Evolutionary conservation across 2,113 vertebrate species (phyloP), one percentile per base, ranked within the genome.

Genomic region (Brachyistius frenatus): DNA sequence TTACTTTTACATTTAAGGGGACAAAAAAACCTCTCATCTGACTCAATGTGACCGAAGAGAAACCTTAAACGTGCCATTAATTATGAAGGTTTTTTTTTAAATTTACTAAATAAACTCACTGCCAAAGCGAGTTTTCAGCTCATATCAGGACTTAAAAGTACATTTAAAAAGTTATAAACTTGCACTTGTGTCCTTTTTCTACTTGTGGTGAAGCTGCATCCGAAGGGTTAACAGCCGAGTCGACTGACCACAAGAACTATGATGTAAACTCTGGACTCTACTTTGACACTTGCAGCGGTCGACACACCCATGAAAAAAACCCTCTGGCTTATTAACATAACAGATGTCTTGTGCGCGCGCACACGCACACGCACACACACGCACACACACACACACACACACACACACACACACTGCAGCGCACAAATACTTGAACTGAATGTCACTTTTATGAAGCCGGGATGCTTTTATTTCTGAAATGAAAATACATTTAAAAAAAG

Each of bases 311-410:
- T 86, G 23, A 23, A 78, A 57, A 81, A 78, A 87, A 83, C 91
- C 89, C 66, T 8, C 56, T 2, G 5, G 56, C 68, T 86, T 86
- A 89, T 86, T 88, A 78, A 90, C 84, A 78, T 58, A 87, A 74
- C 89, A 90, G 84, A 92, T 88, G 92, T 90, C 80, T 74, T 69
- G 66, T 78, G 81, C 83, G 86, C 88, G 81, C 83, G 86, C 88
- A 89, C 75, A 78, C n/a, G 67, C 62, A 86, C 70, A 71, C 15
- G 5, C 69, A 53, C 62, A 63, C 50, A 55, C 30, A 55, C 7
- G 23, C 83, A 91, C 84, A 93, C 63, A 87, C 88, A 89, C 75
- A 78, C n/a, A 70, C 62, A 86, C 70, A 71, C 15, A 6, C 69
- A 53, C 62, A 63, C 50, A 55, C 30, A 55, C 7, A 33, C 50